Evolutionary conservation across 2,888 invertebrate species (phyloP).

Genomic region (Crocallis elinguaria): DNA sequence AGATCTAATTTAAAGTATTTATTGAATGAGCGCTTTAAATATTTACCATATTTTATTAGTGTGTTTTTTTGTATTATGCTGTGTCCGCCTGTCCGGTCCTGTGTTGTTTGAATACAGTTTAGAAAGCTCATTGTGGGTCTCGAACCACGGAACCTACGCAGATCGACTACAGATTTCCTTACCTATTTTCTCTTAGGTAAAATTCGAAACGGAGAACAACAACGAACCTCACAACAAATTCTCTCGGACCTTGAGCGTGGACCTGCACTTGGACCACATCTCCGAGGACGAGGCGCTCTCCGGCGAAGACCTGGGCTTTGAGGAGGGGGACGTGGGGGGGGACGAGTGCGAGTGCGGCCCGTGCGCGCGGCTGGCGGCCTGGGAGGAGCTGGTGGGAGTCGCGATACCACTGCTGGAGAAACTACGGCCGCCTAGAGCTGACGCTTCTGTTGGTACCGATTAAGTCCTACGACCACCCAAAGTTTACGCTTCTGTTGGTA

Average conservation of each 20-base stretch:
- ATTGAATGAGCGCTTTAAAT: too few relatives aligned
- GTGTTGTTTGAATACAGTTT: too few relatives aligned
- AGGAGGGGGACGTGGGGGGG: slow-evolving; percentile 62
- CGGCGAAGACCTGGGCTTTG: slow-evolving; percentile 73
- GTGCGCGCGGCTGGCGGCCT: slow-evolving; percentile 76
- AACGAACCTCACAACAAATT: slow-evolving; percentile 47
- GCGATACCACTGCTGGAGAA: slow-evolving; percentile 90
- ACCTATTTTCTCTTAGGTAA: slow-evolving; percentile 59
- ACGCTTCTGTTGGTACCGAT: slow-evolving; percentile 75
- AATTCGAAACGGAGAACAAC: slow-evolving; percentile 62
- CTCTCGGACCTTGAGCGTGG: slow-evolving; percentile 54
- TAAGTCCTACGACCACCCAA: slow-evolving; percentile 20
- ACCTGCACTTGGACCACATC: slow-evolving; percentile 52
- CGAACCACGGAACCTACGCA: too few relatives aligned
- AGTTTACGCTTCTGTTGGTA: slow-evolving; percentile 72
- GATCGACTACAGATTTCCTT: neutral
- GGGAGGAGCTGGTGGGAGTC: slow-evolving; percentile 91
- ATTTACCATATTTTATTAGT: too few relatives aligned
- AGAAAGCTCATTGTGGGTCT: too few relatives aligned
- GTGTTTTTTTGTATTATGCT: too few relatives aligned
- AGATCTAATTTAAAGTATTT: too few relatives aligned
- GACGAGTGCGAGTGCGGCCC: slow-evolving; percentile 70
- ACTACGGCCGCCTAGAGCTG: slow-evolving; percentile 74
- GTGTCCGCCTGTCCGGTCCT: too few relatives aligned
- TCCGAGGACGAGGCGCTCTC: slow-evolving; percentile 53